A percentile compares a stretch with the other conserved stretches of the same genome.
These are phyloP conservation scores for Dimorphilus gyrociliatus DNA, from an alignment of 2,888 invertebrate species.

Conservation along the genomic window DNA sequence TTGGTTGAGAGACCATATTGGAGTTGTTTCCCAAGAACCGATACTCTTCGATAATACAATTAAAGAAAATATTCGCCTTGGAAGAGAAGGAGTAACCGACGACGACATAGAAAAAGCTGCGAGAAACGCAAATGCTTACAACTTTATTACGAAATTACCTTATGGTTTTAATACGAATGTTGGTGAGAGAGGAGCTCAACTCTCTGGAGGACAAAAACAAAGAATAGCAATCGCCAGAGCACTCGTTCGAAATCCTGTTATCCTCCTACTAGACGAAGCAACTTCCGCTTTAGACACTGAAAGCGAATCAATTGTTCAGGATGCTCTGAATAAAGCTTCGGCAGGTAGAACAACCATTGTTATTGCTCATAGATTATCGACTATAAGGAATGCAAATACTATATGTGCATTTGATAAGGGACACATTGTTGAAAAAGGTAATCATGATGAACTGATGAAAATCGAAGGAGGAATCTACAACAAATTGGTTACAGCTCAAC, in stretches of 20 bases:
- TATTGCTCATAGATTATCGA: conserved; percentile 42
- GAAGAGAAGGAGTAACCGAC: conserved; percentile 20
- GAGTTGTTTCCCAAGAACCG: conserved; percentile 37
- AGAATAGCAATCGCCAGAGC: conserved; percentile 67
- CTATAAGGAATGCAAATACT: conserved; percentile 41
- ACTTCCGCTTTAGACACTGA: conserved; percentile 31
- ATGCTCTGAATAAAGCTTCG: conserved; percentile 45
- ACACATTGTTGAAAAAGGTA: conserved; percentile 39
- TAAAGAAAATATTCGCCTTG: conserved; percentile 40
- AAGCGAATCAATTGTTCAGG: conserved; percentile 49
- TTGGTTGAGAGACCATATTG: conserved; percentile 27
- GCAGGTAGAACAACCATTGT: conserved; percentile 40
- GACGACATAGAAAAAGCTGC: conserved; percentile 27
- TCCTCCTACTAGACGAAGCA: conserved; percentile 38
- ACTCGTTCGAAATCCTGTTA: conserved; percentile 45
- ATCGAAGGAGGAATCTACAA: conserved; percentile 37
- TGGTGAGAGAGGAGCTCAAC: conserved; percentile 65
- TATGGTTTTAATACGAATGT: conserved; percentile 49
- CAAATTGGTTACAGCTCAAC: conserved; percentile 40
- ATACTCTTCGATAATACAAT: conserved; percentile 46
- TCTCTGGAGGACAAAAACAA: conserved; percentile 75
- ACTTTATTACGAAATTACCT: conserved; percentile 31
- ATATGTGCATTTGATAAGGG: conserved; percentile 43
- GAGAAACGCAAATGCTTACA: conserved; percentile 35
- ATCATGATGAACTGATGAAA: conserved; percentile 40